Evolutionary conservation across 2,113 vertebrate species (phyloP).

Genomic region (Oncorhynchus clarkii): DNA sequence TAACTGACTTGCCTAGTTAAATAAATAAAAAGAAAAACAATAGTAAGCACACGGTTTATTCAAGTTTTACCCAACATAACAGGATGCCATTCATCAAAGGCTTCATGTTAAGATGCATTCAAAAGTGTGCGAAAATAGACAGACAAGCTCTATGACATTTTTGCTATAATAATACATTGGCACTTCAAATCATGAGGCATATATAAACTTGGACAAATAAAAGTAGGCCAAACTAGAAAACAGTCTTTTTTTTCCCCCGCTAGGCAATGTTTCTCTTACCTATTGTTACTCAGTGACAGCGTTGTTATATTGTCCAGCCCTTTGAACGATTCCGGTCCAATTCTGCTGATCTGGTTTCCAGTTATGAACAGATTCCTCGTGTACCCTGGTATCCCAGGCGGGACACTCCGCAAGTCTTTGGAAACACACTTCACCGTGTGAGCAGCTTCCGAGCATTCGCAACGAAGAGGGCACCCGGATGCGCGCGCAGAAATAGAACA

Average conservation of each 20-base stretch:
- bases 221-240: too few relatives aligned
- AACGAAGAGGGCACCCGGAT: conserved; percentile 66
- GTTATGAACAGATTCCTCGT: conserved; percentile 76
- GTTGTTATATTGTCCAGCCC: conserved; percentile 73
- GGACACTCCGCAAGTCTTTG: conserved; percentile 69
- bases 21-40: too few relatives aligned
- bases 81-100: too few relatives aligned
- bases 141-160: too few relatives aligned
- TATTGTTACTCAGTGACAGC: conserved; percentile 76
- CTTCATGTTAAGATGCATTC: too few relatives aligned
- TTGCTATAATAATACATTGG: too few relatives aligned
- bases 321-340: conserved; percentile 66
- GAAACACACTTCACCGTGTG: conserved; percentile 79
- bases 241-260: background rate
- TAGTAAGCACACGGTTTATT: too few relatives aligned
- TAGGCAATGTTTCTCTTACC: conserved; percentile 46
- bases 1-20: too few relatives aligned
- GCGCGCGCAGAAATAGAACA: conserved; percentile 39
- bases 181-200: too few relatives aligned
- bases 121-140: too few relatives aligned
- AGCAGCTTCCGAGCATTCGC: conserved; percentile 78
- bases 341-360: conserved; percentile 66
- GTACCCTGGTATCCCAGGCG: conserved; percentile 71
- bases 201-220: too few relatives aligned
- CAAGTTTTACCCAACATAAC: too few relatives aligned